phyloP scores from a whole-genome alignment of 2,113 vertebrate species.

The Hippotragus niger region DNA sequence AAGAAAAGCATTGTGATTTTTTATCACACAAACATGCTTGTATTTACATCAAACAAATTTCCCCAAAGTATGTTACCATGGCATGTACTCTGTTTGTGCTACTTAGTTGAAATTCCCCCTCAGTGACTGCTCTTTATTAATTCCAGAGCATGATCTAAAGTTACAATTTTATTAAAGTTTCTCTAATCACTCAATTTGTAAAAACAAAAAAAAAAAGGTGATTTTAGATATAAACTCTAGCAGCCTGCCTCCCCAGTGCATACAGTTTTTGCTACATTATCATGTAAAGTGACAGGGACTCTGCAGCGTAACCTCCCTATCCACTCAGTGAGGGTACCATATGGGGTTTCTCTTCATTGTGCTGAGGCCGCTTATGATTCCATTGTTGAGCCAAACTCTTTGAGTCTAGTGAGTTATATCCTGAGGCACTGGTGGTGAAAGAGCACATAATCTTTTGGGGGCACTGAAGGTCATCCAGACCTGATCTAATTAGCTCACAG shows the following conservation, averaged over 20 bases:
- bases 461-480: no score
- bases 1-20: neutral
- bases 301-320: no score
- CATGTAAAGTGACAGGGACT: rapidly evolving
- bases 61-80: no score
- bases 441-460: neutral
- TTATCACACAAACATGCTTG: neutral
- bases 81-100: neutral
- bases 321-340: neutral
- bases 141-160: neutral
- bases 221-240: neutral
- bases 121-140: neutral
- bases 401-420: neutral
- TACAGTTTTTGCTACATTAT: neutral
- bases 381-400: neutral
- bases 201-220: neutral
- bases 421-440: neutral
- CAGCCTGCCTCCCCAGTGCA: neutral
- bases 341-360: neutral
- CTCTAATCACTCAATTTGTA: neutral
- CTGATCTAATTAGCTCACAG: neutral
- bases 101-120: neutral
- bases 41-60: neutral
- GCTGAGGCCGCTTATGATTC: neutral
- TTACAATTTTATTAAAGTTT: neutral